phyloP scores from a whole-genome alignment of 2,797 vertebrate species.

The Eulemur albifrons region DNA sequence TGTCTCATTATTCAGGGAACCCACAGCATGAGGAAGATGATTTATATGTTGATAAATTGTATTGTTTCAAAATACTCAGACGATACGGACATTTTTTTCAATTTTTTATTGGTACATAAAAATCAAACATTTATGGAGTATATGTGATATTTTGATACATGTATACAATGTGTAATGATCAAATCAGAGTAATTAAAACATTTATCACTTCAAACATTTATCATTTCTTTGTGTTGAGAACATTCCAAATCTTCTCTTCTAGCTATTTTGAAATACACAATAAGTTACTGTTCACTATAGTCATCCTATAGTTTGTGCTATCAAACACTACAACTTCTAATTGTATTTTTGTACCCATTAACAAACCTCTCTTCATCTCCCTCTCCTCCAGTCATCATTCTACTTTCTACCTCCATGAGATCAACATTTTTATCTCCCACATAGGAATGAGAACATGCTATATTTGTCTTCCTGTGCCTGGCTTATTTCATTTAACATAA shows the following conservation, averaged over 20 bases:
- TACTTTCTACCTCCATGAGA: background rate
- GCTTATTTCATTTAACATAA: background rate
- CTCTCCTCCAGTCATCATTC: background rate
- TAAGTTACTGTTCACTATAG: background rate
- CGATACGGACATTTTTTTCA: constrained; percentile 6
- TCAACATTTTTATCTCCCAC: background rate
- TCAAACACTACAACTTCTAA: background rate
- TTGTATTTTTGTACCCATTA: background rate
- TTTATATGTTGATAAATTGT: constrained; percentile 30
- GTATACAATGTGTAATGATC: background rate
- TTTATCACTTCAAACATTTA: background rate
- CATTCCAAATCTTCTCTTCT: background rate
- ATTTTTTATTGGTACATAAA: background rate
- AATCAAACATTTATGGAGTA: background rate
- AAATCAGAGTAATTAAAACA: background rate
- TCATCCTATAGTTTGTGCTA: background rate
- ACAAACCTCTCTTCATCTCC: background rate
- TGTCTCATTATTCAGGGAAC: constrained; percentile 61
- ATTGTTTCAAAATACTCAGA: constrained; percentile 70
- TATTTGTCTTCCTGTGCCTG: background rate
- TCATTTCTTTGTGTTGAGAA: background rate
- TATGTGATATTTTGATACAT: background rate
- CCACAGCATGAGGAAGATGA: constrained; percentile 58
- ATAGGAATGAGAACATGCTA: background rate
- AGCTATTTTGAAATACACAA: background rate